These are phyloP conservation scores for Monoplex corrugatus DNA, from an alignment of 2,888 invertebrate genomes.

Conservation along the genomic window DNA sequence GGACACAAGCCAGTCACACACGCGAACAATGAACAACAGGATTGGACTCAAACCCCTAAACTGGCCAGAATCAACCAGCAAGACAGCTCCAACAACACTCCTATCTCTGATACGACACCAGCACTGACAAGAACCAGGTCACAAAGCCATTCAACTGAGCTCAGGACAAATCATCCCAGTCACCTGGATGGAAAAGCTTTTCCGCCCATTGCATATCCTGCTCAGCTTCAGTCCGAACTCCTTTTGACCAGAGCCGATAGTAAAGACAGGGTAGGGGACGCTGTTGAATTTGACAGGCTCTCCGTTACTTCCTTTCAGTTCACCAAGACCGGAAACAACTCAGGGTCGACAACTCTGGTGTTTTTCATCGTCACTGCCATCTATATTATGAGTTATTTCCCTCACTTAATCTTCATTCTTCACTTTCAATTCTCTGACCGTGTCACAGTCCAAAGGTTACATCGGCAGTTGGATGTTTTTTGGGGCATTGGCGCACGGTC, in stretches of 20 bases:
- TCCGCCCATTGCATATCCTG: neutral
- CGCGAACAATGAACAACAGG: too few relatives aligned
- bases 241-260: neutral
- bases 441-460: neutral
- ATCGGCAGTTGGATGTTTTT: neutral
- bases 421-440: too few relatives aligned
- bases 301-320: constrained; percentile 14
- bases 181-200: neutral
- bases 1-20: too few relatives aligned
- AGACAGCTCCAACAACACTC: too few relatives aligned
- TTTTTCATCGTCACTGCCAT: constrained; percentile 26
- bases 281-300: neutral
- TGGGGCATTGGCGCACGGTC: neutral
- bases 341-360: constrained; percentile 13
- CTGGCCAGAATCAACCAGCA: too few relatives aligned
- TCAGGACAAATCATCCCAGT: neutral
- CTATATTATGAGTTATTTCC: constrained; percentile 36
- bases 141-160: neutral
- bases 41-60: too few relatives aligned
- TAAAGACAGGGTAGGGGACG: neutral
- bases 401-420: neutral
- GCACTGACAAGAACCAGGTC: neutral
- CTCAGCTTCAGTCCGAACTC: neutral
- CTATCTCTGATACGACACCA: too few relatives aligned
- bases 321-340: constrained; percentile 5